phyloP scores from a whole-genome alignment of 2,888 invertebrate genomes.

The Eupithecia tripunctaria region DNA sequence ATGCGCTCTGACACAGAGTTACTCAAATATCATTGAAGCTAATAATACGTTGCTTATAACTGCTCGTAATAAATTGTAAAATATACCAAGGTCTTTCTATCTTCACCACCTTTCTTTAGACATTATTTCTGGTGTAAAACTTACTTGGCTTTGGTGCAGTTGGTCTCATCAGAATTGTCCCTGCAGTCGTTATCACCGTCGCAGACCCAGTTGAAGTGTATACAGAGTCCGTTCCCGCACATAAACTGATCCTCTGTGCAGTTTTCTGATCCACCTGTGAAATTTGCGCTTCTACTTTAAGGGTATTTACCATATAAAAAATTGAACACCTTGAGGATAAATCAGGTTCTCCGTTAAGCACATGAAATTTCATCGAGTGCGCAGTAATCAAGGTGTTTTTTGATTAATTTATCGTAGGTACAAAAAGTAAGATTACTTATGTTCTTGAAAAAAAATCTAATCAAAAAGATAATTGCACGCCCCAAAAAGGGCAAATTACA shows the following conservation, averaged over 20 bases:
- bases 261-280: constrained; percentile 73
- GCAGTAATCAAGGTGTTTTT: not conserved
- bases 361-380: not conserved
- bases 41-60: too few relatives aligned
- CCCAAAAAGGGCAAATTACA: too few relatives aligned
- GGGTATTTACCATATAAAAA: not conserved
- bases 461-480: too few relatives aligned
- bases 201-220: constrained; percentile 90
- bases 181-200: constrained; percentile 93
- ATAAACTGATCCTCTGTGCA: constrained; percentile 90
- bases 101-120: too few relatives aligned
- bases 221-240: constrained; percentile 91
- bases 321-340: not conserved
- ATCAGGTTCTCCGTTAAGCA: not conserved
- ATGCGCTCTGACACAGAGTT: too few relatives aligned
- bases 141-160: constrained; percentile 88
- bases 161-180: constrained; percentile 90
- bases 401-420: not conserved
- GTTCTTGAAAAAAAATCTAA: too few relatives aligned
- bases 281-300: not conserved
- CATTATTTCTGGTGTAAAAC: constrained; percentile 49
- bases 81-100: too few relatives aligned
- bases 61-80: too few relatives aligned
- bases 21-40: too few relatives aligned
- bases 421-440: not conserved